A percentile compares a stretch with the other conserved stretches of the same genome.
Conservation (phyloP, 2,113 vertebrate genomes). For the Heptranchias perlo region DNA sequence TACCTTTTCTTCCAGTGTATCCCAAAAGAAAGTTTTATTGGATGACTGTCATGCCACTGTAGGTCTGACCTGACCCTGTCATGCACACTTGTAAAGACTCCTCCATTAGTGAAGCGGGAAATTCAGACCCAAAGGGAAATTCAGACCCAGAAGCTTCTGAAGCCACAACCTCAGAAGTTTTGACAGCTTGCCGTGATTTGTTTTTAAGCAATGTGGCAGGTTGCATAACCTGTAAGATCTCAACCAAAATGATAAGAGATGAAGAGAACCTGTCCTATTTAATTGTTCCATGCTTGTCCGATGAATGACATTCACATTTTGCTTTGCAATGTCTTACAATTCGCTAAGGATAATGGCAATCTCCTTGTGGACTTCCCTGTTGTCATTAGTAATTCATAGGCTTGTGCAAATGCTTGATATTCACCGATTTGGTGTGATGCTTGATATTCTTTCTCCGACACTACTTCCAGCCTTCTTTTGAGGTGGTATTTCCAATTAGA, state of each 20-base stretch:
- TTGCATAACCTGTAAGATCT: not conserved
- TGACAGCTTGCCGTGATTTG: not conserved
- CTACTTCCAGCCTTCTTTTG: not conserved
- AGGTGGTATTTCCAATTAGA: not conserved
- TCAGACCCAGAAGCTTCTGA: not conserved
- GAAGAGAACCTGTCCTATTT: not conserved
- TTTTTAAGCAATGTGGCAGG: not conserved
- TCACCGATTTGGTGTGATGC: not conserved
- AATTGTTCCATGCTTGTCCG: not conserved
- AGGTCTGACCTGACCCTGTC: not conserved
- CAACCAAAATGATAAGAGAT: not conserved
- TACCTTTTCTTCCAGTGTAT: not conserved
- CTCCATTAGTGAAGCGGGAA: not conserved
- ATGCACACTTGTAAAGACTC: not conserved
- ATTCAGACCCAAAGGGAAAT: not conserved
- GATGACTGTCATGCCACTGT: not conserved
- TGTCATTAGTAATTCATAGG: not conserved
- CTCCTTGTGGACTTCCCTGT: not conserved
- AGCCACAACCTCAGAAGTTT: not conserved
- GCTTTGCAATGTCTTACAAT: not conserved
- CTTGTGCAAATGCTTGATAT: not conserved
- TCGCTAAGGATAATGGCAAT: not conserved
- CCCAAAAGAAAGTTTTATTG: too few species aligned
- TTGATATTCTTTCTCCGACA: not conserved
- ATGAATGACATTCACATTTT: not conserved